phyloP scores from a whole-genome alignment of 2,888 invertebrate species.

The Malachius bipustulatus region DNA sequence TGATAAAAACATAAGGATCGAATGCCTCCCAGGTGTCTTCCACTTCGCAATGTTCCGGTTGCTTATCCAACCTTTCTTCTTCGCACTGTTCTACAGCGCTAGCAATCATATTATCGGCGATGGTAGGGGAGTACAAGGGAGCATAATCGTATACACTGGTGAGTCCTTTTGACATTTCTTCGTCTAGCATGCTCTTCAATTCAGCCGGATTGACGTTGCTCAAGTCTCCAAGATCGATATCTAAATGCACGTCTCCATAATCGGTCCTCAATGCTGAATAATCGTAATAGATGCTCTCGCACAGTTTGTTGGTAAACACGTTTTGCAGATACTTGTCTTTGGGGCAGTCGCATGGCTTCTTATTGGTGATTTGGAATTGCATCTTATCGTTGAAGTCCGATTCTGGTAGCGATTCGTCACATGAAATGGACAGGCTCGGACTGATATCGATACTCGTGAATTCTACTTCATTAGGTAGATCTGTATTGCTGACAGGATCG shows the following conservation, averaged over 20 bases:
- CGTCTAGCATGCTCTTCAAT: constrained; percentile 41
- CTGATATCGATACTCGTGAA: constrained; percentile 32
- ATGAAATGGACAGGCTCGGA: constrained; percentile 24
- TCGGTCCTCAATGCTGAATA: constrained; percentile 31
- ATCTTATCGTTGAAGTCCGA: constrained; percentile 25
- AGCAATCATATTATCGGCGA: constrained; percentile 27
- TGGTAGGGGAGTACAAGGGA: constrained; percentile 25
- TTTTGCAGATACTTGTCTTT: constrained; percentile 28
- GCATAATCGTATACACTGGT: constrained; percentile 31
- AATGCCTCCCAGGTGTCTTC: constrained; percentile 65
- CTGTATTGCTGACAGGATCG: constrained; percentile 18
- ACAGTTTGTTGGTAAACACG: constrained; percentile 31
- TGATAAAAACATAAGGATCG: constrained; percentile 84
- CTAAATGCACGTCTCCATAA: constrained; percentile 34
- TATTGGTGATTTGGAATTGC: constrained; percentile 28
- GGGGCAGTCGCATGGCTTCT: constrained; percentile 27
- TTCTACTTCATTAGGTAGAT: constrained; percentile 30
- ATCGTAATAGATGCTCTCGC: constrained; percentile 35
- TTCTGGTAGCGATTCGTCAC: constrained; percentile 22
- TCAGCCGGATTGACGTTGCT: constrained; percentile 38
- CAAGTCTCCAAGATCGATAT: constrained; percentile 33
- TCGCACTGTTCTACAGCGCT: constrained; percentile 26
- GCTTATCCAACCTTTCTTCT: constrained; percentile 31
- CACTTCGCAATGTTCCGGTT: constrained; percentile 35
- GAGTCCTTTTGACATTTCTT: constrained; percentile 38